Evolutionary conservation across 2,113 vertebrate species (phyloP).

Genomic region (Microcebus griseorufus): DNA sequence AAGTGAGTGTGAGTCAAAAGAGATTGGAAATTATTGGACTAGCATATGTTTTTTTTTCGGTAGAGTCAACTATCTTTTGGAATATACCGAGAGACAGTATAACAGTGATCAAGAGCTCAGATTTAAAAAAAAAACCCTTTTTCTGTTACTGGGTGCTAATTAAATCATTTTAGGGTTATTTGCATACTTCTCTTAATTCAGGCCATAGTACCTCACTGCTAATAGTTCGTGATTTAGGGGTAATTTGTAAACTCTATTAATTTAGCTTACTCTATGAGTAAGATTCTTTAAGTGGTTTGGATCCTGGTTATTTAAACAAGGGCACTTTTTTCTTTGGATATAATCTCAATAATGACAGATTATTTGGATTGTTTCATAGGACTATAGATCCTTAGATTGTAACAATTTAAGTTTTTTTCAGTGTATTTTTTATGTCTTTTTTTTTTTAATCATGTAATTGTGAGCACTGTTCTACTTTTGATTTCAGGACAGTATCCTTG

Average conservation of each 20-base stretch:
- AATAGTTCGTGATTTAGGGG: not conserved
- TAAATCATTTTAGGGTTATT: not conserved
- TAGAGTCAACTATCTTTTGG: not conserved
- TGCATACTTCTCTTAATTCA: not conserved
- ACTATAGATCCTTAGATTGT: not conserved
- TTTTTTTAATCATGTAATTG: not conserved
- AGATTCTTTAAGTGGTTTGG: conserved; percentile 27
- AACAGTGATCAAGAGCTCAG: not conserved
- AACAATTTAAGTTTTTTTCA: not conserved
- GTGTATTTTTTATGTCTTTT: not conserved
- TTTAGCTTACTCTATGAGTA: not conserved
- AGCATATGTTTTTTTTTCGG: not conserved
- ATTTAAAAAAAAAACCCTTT: not conserved
- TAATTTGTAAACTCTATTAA: not conserved
- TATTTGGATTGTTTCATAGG: not conserved
- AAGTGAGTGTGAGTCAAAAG: not conserved
- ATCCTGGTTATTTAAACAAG: conserved; percentile 49
- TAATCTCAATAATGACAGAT: not conserved
- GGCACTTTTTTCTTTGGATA: not conserved
- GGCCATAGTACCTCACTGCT: not conserved
- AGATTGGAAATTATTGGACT: not conserved
- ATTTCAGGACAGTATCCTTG: conserved; percentile 93
- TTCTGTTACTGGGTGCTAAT: not conserved
- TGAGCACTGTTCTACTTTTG: not conserved
- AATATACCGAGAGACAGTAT: not conserved